Conservation (phyloP, 2,113 vertebrate genomes). For the Desmodus rotundus region DNA sequence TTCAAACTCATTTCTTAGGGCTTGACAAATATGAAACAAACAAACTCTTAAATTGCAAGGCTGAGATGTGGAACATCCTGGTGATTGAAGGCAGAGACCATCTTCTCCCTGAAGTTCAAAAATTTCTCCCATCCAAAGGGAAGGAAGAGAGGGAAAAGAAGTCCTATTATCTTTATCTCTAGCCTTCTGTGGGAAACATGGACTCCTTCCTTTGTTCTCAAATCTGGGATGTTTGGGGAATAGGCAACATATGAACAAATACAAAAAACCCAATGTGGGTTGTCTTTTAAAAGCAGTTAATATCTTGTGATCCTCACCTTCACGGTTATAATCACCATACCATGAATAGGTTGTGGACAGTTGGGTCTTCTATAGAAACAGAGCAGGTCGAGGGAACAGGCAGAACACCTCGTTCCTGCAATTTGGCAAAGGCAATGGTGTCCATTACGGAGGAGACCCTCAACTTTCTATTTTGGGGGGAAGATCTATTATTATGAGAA, state of each 20-base stretch:
- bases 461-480: neutral
- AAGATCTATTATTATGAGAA: too few relatives aligned
- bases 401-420: neutral
- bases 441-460: neutral
- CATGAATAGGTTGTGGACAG: neutral
- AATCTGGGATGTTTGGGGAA: neutral
- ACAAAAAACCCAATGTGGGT: neutral
- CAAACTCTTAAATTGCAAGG: neutral
- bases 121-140: neutral
- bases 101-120: neutral
- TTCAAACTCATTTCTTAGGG: conserved; percentile 8
- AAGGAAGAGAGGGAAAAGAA: neutral
- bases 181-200: neutral
- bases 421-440: neutral
- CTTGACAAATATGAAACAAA: conserved; percentile 17
- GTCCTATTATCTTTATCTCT: neutral
- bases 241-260: neutral
- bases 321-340: neutral
- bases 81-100: neutral
- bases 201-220: neutral
- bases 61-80: neutral
- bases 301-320: neutral
- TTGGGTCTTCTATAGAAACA: neutral
- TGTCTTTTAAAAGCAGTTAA: neutral
- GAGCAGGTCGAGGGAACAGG: neutral